These are phyloP conservation scores for Argyrosomus japonicus DNA, from an alignment of 2,113 vertebrate species.

Conservation along the genomic window DNA sequence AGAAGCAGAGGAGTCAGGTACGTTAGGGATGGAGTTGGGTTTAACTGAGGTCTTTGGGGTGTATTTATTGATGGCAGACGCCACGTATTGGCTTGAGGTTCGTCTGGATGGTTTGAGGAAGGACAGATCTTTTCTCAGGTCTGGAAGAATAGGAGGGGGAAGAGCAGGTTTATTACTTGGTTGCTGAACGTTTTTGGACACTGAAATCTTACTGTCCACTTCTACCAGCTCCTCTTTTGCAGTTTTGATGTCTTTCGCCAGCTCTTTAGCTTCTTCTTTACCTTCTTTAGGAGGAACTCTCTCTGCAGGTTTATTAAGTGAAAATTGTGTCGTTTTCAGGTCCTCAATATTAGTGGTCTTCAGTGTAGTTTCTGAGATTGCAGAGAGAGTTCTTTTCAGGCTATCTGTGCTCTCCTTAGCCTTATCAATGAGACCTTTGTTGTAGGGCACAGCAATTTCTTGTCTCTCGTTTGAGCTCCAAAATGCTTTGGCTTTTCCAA, in stretches of 20 bases:
- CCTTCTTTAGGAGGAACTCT: constrained; percentile 18
- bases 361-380: constrained; percentile 45
- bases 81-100: constrained; percentile 95
- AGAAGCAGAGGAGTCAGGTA: constrained; percentile 41
- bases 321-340: constrained; percentile 36
- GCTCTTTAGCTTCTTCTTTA: constrained; percentile 3
- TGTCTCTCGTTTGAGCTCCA: constrained; percentile 86
- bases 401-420: constrained; percentile 52
- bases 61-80: constrained; percentile 90
- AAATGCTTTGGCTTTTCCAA: constrained; percentile 88
- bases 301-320: constrained; percentile 22
- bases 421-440: constrained; percentile 57
- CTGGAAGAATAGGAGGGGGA: constrained; percentile 31
- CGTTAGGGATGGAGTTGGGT: constrained; percentile 35
- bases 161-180: constrained; percentile 53
- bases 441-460: constrained; percentile 50
- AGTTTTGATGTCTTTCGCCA: constrained; percentile 40
- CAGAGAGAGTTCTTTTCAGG: constrained; percentile 44
- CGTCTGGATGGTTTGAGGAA: constrained; percentile 89
- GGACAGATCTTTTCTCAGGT: constrained; percentile 78
- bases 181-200: constrained; percentile 57
- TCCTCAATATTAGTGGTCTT: constrained; percentile 45
- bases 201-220: constrained; percentile 59
- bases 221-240: constrained; percentile 42
- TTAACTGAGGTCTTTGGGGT: constrained; percentile 63